A percentile compares a stretch with the other conserved stretches of the same genome.
Conservation (phyloP, 35 echinoderm and acorn worm species). For the Anneissia japonica region DNA sequence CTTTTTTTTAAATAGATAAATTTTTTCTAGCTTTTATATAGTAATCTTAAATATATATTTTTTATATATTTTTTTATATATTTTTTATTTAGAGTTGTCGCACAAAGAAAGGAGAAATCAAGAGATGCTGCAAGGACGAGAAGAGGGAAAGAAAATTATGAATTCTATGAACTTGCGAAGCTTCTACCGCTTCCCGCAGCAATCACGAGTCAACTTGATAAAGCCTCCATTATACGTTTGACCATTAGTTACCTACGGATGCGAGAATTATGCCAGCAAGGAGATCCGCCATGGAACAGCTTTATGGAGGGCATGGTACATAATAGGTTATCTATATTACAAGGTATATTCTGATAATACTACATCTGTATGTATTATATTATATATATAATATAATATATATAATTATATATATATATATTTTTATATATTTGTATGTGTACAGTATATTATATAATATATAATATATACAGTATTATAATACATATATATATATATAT, state of each 20-base stretch:
- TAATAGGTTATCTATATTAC: neutral
- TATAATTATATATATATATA: no score
- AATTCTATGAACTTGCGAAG: constrained; percentile 97
- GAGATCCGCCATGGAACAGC: constrained; percentile 86
- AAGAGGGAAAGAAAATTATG: constrained; percentile 96
- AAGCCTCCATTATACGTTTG: constrained; percentile 93
- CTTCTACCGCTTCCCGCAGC: constrained; percentile 87
- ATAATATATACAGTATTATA: no score
- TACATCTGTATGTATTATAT: neutral
- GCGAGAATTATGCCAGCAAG: constrained; percentile 78
- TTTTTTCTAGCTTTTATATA: no score
- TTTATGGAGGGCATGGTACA: neutral
- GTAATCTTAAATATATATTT: no score
- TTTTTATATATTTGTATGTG: no score
- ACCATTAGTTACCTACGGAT: constrained; percentile 93
- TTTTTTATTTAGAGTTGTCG: constrained; percentile 55
- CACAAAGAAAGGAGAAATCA: constrained; percentile 86
- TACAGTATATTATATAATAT: no score
- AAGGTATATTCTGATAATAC: neutral
- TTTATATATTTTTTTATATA: no score
- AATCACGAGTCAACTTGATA: constrained; percentile 98
- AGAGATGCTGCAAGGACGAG: constrained; percentile 87
- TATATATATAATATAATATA: constrained; percentile 3
- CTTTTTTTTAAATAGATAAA: no score
- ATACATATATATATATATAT: no score